These are phyloP conservation scores for Xestia rhomboidea DNA, from an alignment of 2,888 invertebrate genomes.

Conservation along the genomic window DNA sequence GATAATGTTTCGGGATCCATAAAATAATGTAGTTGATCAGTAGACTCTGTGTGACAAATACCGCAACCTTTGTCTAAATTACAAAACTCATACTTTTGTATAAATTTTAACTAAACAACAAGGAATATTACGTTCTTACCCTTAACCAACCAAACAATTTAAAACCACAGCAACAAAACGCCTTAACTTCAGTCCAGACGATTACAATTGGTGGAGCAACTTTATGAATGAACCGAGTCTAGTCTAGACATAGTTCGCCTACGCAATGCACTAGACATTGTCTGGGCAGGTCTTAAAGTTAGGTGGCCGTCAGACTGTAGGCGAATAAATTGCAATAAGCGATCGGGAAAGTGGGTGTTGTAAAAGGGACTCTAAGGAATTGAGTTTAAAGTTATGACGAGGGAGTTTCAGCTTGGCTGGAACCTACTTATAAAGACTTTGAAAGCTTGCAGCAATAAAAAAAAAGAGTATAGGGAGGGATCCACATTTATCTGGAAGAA, in stretches of 20 bases:
- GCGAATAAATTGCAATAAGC: constrained; percentile 13
- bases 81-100: background rate
- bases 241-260: constrained; percentile 55
- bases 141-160: constrained; percentile 18
- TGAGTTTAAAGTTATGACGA: background rate
- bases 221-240: constrained; percentile 31
- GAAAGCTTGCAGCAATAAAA: background rate
- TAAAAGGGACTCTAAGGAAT: constrained; percentile 1
- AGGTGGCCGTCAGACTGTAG: constrained; percentile 21
- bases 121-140: background rate
- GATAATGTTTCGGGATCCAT: background rate
- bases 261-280: constrained; percentile 49
- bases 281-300: constrained; percentile 39
- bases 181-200: constrained; percentile 45
- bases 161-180: constrained; percentile 28
- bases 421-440: background rate
- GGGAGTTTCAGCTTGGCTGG: background rate
- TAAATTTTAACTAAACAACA: constrained; percentile 16
- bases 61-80: too few relatives aligned
- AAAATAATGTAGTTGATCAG: background rate
- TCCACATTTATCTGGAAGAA: background rate
- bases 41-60: background rate
- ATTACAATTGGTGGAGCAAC: constrained; percentile 23
- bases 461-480: background rate
- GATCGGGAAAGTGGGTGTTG: background rate